Evolutionary conservation across 2,113 vertebrate species (phyloP), one percentile per base, ranked within the genome.

Genomic region (Pygathrix nemaeus): DNA sequence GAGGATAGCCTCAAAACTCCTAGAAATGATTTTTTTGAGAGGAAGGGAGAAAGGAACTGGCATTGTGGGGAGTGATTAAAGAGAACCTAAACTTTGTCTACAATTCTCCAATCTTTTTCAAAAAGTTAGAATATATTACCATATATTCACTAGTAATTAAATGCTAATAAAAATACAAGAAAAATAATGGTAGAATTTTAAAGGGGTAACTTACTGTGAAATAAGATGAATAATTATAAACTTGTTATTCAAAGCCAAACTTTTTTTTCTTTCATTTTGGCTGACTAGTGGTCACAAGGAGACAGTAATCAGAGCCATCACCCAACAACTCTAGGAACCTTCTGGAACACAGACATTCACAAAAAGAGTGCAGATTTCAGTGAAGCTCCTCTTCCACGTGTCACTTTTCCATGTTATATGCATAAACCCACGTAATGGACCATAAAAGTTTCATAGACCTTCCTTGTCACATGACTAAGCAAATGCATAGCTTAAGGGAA

Each of bases 311-410:
- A 83, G 10, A 94, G 13, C 38, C 55, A 38, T 75, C 38, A 75
- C 52, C 27, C 48, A 88, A 3, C 45, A 68, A 35, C 35, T 83
- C 82, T 88, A 50, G n/a, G 68, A 96, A 95, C 6, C 50, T 92
- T 96, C 94, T 96, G 73, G 72, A 97, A 97, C 48, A 80, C 64
- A 89, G n/a, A 76, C 17, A 52, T 80, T 92, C 32, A 79, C 94
- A 88, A 61, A 95, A 81, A 78, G 61, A 64, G 14, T 55, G 32
- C 25, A 40, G 79, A 93, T 61, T 80, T 82, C 38, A 64, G 27
- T 48, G n/a, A 88, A 52, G 38, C 13, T 81, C 10, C 70, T 88
- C 59, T 85, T 59, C 75, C 45, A 43, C 32, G 10, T 12, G 35
- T 40, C 40, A n/a, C 70, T 87, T 87, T 89, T 83, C 75, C 57